Conservation (phyloP, 1,140 invertebrate genomes). For the Galleria mellonella region DNA sequence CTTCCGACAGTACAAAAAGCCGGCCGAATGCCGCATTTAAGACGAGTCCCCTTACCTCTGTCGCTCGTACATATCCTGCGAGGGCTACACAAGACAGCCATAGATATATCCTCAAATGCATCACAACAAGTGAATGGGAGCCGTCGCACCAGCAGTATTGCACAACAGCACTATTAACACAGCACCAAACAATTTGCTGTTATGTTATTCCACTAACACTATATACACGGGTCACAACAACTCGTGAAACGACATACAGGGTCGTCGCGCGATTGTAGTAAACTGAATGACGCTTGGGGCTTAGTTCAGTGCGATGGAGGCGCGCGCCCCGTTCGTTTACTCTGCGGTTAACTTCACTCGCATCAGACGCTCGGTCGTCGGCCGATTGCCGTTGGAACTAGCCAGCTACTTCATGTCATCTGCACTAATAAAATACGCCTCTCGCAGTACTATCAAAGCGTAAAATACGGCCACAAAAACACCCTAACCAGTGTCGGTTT, state of each 20-base stretch:
- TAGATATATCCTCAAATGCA: conserved; percentile 74
- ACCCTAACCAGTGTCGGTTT: conserved; percentile 3
- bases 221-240: conserved; percentile 53
- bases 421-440: conserved; percentile 50
- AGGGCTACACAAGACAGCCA: conserved; percentile 74
- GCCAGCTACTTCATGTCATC: conserved; percentile 51
- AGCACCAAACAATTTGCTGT: conserved; percentile 62
- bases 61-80: conserved; percentile 72
- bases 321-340: conserved; percentile 34
- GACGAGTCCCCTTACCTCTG: conserved; percentile 71
- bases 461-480: conserved; percentile 26
- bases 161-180: conserved; percentile 62
- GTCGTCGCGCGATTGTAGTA: conserved; percentile 51
- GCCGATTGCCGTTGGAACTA: conserved; percentile 50
- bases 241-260: conserved; percentile 52
- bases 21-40: conserved; percentile 59
- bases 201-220: conserved; percentile 67
- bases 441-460: conserved; percentile 12
- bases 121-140: conserved; percentile 60
- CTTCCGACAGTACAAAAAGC: conserved; percentile 49
- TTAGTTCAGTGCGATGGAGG: conserved; percentile 47
- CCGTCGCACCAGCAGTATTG: conserved; percentile 41
- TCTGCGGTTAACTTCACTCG: conserved; percentile 49
- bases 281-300: conserved; percentile 63
- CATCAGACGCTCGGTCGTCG: conserved; percentile 48